A percentile compares a stretch with the other conserved stretches of the same genome.
phyloP scores from a whole-genome alignment of 2,113 vertebrate species.

The Symphodus melops region DNA sequence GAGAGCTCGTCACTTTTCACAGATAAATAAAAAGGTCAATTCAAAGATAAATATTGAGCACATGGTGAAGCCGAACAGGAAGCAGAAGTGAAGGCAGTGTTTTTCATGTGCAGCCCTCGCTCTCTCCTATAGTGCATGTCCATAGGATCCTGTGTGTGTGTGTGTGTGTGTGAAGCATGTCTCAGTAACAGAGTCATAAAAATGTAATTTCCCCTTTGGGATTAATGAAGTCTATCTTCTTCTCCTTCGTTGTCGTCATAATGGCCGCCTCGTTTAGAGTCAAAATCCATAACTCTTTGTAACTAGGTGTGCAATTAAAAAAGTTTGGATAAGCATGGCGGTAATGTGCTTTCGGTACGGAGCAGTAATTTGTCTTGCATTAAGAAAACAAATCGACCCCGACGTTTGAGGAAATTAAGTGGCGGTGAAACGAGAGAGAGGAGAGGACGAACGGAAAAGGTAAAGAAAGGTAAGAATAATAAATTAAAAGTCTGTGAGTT shows the following conservation, averaged over 20 bases:
- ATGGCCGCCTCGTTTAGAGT: background rate
- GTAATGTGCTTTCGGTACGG: background rate
- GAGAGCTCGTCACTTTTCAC: too few relatives aligned
- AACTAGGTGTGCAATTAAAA: background rate
- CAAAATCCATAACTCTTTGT: background rate
- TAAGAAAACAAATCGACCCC: background rate
- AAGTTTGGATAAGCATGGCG: background rate
- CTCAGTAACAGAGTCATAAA: too few relatives aligned
- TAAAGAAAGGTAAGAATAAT: background rate
- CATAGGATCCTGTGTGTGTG: too few relatives aligned
- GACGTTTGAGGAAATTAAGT: background rate
- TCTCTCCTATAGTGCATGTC: too few relatives aligned
- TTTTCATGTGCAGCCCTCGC: too few relatives aligned
- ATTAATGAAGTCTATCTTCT: too few relatives aligned
- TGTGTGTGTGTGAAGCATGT: too few relatives aligned
- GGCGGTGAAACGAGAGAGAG: background rate
- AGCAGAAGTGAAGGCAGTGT: too few relatives aligned
- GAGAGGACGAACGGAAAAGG: background rate
- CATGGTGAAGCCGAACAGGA: too few relatives aligned
- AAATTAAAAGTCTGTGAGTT: conserved; percentile 15
- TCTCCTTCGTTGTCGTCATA: background rate
- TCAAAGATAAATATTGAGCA: too few relatives aligned
- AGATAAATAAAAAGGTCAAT: too few relatives aligned
- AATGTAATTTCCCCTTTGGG: too few relatives aligned
- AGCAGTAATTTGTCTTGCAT: background rate